Base-by-base conservation (phyloP, 2,888 invertebrate species). In the Apomyelois bistriatella region DNA sequence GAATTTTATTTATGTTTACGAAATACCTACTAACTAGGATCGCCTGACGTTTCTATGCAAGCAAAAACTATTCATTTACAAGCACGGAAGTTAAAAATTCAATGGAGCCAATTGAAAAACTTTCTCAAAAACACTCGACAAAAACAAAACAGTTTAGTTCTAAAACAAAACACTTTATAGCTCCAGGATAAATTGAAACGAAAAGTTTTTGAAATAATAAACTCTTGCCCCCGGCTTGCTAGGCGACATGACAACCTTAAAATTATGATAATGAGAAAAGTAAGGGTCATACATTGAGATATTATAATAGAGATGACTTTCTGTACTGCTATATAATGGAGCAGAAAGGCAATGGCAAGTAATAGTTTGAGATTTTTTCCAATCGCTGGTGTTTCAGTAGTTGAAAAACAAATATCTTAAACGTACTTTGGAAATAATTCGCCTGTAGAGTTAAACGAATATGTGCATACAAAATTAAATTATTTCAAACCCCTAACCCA, bases 191-290 rank as follows among this genome's bases (percentile, higher is more conserved):
- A 60, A 62, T 65, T 52, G 48, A 63, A 54, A 61, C 59, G 61
- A 64, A 70, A 68, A 63, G 60, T 61, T 65, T 55, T 54, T 62
- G 62, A 74, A 72, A 77, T 72, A 74, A 76, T 78, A 74, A 78
- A 72, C 72, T 68, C 65, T 64, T 58, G 57, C 57, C 58, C 46
- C 53, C 61, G 64, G 65, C 65, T 60, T 58, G 58, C 52, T 57
- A 54, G 56, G 58, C 58, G 68, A 77, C 74, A 75, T 72, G 74
- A 73, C 76, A 79, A 72, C 72, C 74, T 74, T 70, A 74, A 74
- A 79, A 76, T 74, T 79, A 80, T 79, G 75, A 62, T 78, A 78
- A 79, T 76, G 76, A 75, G 74, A 59, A 71, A 77, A 75, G 77
- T 74, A 77, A 75, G 74, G 66, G 74, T 74, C 72, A 69, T 64